Evolutionary conservation across 2,797 vertebrate species (phyloP).

Genomic region (Myotis myotis): DNA sequence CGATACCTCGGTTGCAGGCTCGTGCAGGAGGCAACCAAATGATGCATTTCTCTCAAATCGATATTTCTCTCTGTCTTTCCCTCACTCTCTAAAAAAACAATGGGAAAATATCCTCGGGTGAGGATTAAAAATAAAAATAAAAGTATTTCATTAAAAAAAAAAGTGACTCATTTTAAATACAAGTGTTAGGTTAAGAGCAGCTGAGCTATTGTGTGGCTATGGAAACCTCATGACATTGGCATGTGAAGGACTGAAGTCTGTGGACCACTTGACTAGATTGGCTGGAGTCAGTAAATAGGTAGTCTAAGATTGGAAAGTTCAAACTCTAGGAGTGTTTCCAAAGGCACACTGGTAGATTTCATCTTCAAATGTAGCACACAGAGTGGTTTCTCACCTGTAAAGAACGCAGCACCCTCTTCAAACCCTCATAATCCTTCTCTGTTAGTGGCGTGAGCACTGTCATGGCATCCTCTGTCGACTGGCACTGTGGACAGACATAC

Average conservation of each 20-base stretch:
- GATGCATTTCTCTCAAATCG: neutral
- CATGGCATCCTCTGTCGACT: slow-evolving; percentile 99
- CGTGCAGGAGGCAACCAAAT: neutral
- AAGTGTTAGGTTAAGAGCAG: neutral
- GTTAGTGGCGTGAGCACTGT: slow-evolving; percentile 97
- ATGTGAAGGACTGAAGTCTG: fast-evolving
- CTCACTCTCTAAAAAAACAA: neutral
- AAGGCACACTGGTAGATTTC: neutral
- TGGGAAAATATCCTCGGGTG: too few relatives aligned
- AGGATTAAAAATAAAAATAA: too few relatives aligned
- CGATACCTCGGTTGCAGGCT: too few relatives aligned
- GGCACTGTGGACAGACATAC: slow-evolving; percentile 98
- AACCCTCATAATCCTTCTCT: slow-evolving; percentile 96
- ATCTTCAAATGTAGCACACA: fast-evolving
- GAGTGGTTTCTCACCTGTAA: slow-evolving; percentile 89
- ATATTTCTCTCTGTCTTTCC: neutral
- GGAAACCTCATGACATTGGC: neutral
- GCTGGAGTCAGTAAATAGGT: neutral
- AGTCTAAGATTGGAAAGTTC: neutral
- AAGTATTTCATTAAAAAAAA: neutral
- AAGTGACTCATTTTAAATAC: neutral
- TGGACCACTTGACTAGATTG: neutral
- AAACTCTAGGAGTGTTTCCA: neutral
- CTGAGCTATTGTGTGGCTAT: neutral
- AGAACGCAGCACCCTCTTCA: slow-evolving; percentile 95